A percentile compares a stretch with the other conserved stretches of the same genome.
phyloP scores from a whole-genome alignment of 2,888 invertebrate species.

The Pristionchus mayeri region DNA sequence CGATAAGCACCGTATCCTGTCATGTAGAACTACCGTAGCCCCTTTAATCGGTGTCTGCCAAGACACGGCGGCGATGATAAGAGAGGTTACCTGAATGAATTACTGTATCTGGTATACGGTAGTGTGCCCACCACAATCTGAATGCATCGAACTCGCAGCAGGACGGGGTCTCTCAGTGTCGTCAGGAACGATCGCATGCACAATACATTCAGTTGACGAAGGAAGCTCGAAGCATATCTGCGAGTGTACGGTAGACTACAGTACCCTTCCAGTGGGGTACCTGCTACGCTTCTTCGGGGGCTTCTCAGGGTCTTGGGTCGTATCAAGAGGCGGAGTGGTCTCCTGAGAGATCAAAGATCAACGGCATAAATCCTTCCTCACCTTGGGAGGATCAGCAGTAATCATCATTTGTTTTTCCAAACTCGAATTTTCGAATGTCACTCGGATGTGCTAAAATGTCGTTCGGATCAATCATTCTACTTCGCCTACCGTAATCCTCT shows the following conservation, averaged over 20 bases:
- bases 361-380: neutral
- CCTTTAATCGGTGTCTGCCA: slow-evolving; percentile 56
- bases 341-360: slow-evolving; percentile 39
- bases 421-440: slow-evolving; percentile 51
- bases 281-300: slow-evolving; percentile 21
- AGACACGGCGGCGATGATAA: slow-evolving; percentile 66
- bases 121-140: slow-evolving; percentile 85
- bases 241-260: neutral
- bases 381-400: neutral
- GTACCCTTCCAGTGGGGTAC: neutral
- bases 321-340: neutral
- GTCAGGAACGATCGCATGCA: slow-evolving; percentile 92
- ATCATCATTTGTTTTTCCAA: slow-evolving; percentile 42
- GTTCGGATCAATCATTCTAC: neutral
- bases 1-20: neutral
- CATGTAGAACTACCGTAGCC: slow-evolving; percentile 37
- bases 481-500: slow-evolving; percentile 54
- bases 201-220: slow-evolving; percentile 89
- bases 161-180: slow-evolving; percentile 89
- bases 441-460: slow-evolving; percentile 46
- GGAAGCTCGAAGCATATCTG: slow-evolving; percentile 88
- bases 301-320: neutral
- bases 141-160: slow-evolving; percentile 89
- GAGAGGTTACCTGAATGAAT: slow-evolving; percentile 59
- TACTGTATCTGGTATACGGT: slow-evolving; percentile 1